Evolutionary conservation across 2,113 vertebrate genomes (phyloP), one percentile per base, ranked within the genome.

Genomic region (Misgurnus mizolepis): DNA sequence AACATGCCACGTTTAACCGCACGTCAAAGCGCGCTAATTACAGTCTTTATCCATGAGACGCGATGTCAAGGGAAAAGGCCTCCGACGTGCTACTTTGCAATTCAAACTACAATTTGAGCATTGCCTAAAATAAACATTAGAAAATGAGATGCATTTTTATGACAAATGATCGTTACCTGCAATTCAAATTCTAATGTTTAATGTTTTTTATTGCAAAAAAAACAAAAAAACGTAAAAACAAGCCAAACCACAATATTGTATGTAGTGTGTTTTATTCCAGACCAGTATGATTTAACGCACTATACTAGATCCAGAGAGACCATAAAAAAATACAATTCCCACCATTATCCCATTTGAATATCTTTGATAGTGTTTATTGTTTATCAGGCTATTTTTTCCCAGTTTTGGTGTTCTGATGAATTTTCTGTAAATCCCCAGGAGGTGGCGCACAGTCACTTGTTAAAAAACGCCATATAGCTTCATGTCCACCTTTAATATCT

Each of bases 391-490:
- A 34, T 34, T 34, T 34, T 34, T 34, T 34, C 27, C 3, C 27
- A 34, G 27, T 34, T 34, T 34, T 34, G 27, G 27, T 34, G 27
- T 34, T 1, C 18, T 62, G 3, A 17, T 12, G 40, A 17, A 27
- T 58, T 43, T 40, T 66, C 72, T 58, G 9, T 40, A 5, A 1
- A 64, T 11, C 43, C 74, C 94, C 96, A 95, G 95, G 90, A 96
- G 96, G 91, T 96, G 96, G 96, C 90, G 94, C 93, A 93, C 91
- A 95, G 82, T 88, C 89, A 86, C 95, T 91, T 90, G 82, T 79
- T 82, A 86, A 62, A 50, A 66, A 49, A 41, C 55, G 14, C 41
- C 61, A 34, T 43, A 50, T 15, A 43, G 66, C 40, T 45, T 22
- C 27, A 18, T 40, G n/a, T 45, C 39, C 40, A 62, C 45, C 34